Evolutionary conservation across 2,113 vertebrate genomes (phyloP), one percentile per base, ranked within the genome.

Genomic region (Girardinichthys multiradiatus): DNA sequence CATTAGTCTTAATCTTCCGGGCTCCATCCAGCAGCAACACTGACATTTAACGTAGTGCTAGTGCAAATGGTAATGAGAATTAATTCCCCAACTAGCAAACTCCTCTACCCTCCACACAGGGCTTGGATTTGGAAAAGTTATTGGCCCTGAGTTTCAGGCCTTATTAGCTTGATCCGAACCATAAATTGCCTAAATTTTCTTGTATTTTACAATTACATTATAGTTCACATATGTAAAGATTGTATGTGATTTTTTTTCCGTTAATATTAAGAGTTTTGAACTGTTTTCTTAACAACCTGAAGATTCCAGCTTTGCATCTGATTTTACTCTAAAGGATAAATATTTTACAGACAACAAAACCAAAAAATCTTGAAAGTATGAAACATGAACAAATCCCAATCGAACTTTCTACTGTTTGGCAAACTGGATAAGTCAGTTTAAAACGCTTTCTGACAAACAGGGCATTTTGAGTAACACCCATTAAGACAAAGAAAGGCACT

Each of bases 11-110:
- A 92, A 94, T 94, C 93, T 92, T 87, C 59, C 65, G 29, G 83
- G 77, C 87, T 87, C 91, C 81, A 84, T 92, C 87, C 89, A 81
- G 87, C 90, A 86, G 85, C 89, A 86, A 85, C 90, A 85, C 82
- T 93, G 93, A 92, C 93, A 93, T 92, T 91, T 94, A 93, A 94
- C 93, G 88, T 89, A 92, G 91, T 91, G 88, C 90, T 87, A 85
- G 88, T 90, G 91, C 87, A 89, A 54, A 88, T 86, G 74, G 89
- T 92, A 93, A 94, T 92, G 93, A 93, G 90, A 91, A 92, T 90
- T 91, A 81, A 88, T 89, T 88, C 85, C 62, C 87, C 86, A 86
- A 86, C 85, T 86, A 87, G 73, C 74, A 67, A 74, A 84, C 77
- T 79, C 80, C 27, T 79, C 82, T 57, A 77, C 59, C 77, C 80